These are phyloP conservation scores for Dromaius novaehollandiae DNA, from an alignment of 2,113 vertebrate species.

Conservation along the genomic window DNA sequence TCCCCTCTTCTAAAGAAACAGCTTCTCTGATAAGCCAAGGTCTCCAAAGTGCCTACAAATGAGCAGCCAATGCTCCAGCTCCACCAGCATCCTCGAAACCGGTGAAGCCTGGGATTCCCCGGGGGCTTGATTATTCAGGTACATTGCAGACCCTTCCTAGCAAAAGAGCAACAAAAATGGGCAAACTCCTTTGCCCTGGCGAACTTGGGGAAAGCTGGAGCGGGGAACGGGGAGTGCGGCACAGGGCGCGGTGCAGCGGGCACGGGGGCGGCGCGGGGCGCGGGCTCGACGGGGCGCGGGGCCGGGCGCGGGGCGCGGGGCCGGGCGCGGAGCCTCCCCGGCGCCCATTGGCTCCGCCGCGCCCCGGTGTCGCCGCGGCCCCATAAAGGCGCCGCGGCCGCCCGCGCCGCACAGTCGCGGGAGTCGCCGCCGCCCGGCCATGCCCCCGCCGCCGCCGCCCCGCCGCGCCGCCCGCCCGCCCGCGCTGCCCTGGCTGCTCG, in stretches of 20 bases:
- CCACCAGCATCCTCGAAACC: not conserved
- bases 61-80: not conserved
- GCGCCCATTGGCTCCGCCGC: conserved; percentile 24
- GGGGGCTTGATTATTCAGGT: not conserved
- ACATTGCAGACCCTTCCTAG: no score
- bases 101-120: not conserved
- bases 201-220: no score
- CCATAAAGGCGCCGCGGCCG: not conserved
- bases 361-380: not conserved
- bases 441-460: not conserved
- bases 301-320: not conserved
- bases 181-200: no score
- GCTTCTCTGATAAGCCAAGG: not conserved
- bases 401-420: no score
- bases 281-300: not conserved
- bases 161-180: no score
- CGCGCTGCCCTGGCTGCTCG: conserved; percentile 36
- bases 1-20: not conserved
- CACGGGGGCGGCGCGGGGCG: no score
- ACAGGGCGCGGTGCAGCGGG: no score
- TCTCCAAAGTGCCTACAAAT: not conserved
- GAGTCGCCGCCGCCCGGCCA: not conserved
- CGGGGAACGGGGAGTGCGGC: no score
- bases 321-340: not conserved
- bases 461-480: not conserved